A percentile compares a stretch with the other conserved stretches of the same genome.
Conservation (phyloP, 2,888 invertebrate genomes). For the Coronaproctus castanopsis region DNA sequence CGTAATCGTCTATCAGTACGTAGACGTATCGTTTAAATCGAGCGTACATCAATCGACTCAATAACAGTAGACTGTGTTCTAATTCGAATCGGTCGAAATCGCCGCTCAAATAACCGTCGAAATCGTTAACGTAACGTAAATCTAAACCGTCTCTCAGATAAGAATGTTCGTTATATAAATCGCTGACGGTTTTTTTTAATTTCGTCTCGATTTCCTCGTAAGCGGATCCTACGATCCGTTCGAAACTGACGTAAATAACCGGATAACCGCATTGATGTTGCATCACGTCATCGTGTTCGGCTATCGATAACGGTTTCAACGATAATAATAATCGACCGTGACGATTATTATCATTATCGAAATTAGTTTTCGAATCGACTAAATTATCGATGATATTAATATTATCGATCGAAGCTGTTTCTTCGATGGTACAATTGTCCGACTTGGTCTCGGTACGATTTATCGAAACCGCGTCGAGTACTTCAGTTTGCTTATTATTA, state of each 20-base stretch:
- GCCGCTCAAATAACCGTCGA: neutral
- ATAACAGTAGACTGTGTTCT: neutral
- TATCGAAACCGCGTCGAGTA: too few species aligned
- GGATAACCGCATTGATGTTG: neutral
- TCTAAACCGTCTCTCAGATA: neutral
- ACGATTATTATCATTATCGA: neutral
- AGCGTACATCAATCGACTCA: neutral
- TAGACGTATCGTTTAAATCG: neutral
- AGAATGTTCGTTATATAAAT: neutral
- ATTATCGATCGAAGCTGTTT: too few species aligned
- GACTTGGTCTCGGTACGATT: too few species aligned
- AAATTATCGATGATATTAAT: too few species aligned
- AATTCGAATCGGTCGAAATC: neutral
- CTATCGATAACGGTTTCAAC: neutral
- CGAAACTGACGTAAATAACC: constrained; percentile 6
- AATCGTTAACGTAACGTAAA: neutral
- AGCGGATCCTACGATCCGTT: neutral
- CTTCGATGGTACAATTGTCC: too few species aligned
- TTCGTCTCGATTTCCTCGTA: neutral
- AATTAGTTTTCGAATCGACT: neutral
- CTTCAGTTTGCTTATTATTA: too few species aligned
- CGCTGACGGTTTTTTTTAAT: neutral
- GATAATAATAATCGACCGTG: neutral
- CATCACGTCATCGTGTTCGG: neutral
- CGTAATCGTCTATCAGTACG: constrained; percentile 6